phyloP scores from a whole-genome alignment of 2,113 vertebrate genomes.

The Cettia cetti region DNA sequence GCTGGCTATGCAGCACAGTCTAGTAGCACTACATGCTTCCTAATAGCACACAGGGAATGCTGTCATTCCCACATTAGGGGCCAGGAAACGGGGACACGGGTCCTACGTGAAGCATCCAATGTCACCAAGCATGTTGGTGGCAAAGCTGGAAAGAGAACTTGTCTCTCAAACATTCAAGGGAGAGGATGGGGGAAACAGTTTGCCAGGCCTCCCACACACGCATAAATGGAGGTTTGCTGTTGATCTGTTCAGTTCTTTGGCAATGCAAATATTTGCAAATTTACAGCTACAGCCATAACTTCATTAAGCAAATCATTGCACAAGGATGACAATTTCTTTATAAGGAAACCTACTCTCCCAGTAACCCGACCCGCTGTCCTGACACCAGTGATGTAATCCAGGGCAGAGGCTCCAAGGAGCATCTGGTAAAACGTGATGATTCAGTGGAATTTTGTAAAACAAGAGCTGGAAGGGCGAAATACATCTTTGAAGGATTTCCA shows the following conservation, averaged over 20 bases:
- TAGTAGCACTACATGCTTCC: neutral
- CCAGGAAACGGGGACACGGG: accelerated
- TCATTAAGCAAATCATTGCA: neutral
- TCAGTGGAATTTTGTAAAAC: conserved; percentile 51
- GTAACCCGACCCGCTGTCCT: neutral
- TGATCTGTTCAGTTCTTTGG: neutral
- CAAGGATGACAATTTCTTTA: neutral
- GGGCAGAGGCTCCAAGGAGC: neutral
- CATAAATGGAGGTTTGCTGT: neutral
- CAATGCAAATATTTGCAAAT: neutral
- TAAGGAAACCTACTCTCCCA: neutral
- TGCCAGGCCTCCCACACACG: neutral
- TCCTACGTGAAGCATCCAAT: accelerated
- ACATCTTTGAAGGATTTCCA: conserved; percentile 37
- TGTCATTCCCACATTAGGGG: neutral
- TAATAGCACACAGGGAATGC: neutral
- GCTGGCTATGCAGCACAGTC: neutral
- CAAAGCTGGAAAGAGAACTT: neutral
- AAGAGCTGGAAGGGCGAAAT: conserved; percentile 12
- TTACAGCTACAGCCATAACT: neutral
- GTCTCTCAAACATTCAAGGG: neutral
- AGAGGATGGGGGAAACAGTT: neutral
- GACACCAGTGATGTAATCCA: conserved; percentile 44
- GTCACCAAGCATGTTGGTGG: neutral
- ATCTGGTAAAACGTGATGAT: conserved; percentile 52